Percentiles rank a stretch among this genome's conserved stretches.
Evolutionary conservation across 2,113 vertebrate species (phyloP).

Genomic region (Oplegnathus fasciatus): DNA sequence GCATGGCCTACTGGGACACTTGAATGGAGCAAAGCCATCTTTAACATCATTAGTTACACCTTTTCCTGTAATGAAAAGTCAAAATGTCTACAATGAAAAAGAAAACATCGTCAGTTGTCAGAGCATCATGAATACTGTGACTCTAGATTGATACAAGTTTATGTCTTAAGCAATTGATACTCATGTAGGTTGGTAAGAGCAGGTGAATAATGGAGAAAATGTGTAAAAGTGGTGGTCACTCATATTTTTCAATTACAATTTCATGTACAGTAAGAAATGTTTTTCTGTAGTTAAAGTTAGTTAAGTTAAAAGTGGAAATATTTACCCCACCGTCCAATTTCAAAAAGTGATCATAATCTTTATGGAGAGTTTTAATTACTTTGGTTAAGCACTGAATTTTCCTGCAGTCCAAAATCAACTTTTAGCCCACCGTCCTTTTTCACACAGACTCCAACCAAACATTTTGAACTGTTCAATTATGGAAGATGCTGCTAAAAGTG

Average conservation of each 20-base stretch:
- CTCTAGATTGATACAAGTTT: background rate
- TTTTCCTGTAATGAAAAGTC: background rate
- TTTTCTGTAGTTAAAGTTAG: background rate
- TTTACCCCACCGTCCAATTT: background rate
- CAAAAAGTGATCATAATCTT: background rate
- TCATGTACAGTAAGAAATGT: background rate
- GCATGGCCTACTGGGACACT: background rate
- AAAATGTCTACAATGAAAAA: background rate
- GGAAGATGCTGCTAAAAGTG: background rate
- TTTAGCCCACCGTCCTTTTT: background rate
- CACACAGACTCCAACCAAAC: background rate
- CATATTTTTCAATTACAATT: background rate
- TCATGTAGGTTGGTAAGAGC: background rate
- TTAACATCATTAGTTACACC: background rate
- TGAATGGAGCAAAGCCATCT: background rate
- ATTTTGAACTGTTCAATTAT: background rate
- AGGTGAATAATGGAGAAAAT: background rate
- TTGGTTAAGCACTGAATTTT: background rate
- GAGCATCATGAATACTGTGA: background rate
- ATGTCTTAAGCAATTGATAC: background rate
- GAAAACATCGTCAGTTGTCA: background rate
- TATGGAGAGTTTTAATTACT: background rate
- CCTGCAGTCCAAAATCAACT: constrained; percentile 4
- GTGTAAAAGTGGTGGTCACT: background rate
- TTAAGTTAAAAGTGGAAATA: background rate